A percentile compares a stretch with the other conserved stretches of the same genome.
These are phyloP conservation scores for Eupeodes latifasciatus DNA, from an alignment of 2,888 invertebrate species.

Conservation along the genomic window DNA sequence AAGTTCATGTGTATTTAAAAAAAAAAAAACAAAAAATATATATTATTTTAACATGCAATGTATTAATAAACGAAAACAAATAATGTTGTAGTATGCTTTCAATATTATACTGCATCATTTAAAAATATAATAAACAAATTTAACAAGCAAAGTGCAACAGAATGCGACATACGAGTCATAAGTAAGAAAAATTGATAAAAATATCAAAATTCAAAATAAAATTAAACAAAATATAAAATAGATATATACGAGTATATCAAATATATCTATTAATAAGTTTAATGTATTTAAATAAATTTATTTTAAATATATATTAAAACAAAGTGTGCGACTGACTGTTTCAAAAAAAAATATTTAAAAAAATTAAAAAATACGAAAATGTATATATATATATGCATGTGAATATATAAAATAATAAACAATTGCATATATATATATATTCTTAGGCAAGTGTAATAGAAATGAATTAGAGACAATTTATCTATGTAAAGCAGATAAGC, in stretches of 20 bases:
- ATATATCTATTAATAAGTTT: conserved; percentile 38
- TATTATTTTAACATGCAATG: conserved; percentile 43
- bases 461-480: conserved; percentile 70
- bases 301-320: conserved; percentile 55
- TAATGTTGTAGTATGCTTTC: conserved; percentile 70
- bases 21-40: conserved; percentile 34
- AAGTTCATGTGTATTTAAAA: conserved; percentile 53
- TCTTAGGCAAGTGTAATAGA: conserved; percentile 65
- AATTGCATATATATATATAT: conserved; percentile 53
- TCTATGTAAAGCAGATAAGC: conserved; percentile 68
- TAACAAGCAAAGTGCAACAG: conserved; percentile 49
- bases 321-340: conserved; percentile 76
- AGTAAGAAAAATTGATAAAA: conserved; percentile 23
- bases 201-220: not conserved
- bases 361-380: conserved; percentile 55
- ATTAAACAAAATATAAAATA: conserved; percentile 5
- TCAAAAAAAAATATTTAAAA: conserved; percentile 55
- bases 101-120: conserved; percentile 66
- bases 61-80: conserved; percentile 24
- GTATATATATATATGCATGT: conserved; percentile 59
- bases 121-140: conserved; percentile 33
- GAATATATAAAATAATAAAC: conserved; percentile 36
- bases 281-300: conserved; percentile 69
- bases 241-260: not conserved
- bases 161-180: conserved; percentile 60